Base-by-base conservation (phyloP, 2,113 vertebrate genomes). In the Cinclus cinclus region DNA sequence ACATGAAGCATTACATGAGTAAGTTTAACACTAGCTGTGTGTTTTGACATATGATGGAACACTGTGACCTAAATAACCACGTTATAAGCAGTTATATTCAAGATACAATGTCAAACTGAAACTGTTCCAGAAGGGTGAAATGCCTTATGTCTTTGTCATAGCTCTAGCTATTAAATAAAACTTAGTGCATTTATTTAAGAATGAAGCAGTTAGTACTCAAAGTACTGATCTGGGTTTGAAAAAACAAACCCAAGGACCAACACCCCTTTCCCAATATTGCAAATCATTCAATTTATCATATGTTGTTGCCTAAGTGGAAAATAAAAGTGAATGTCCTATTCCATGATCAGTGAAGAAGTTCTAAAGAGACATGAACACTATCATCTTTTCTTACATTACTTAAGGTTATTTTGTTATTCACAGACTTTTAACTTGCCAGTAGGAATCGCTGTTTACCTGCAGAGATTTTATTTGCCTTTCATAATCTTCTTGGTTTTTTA, bases 31-130 rank as follows among this genome's bases (percentile, higher is more conserved):
- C 13, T 67, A 33, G 63, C 46, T 96, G 85, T 73, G 41, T 7
- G 12, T 87, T 92, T 92, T 93, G 56, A 86, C 77, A 25, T 84
- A 19, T 41, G 89, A 75, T 79, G 60, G 71, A 92, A 74, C 64
- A 67, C 42, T 67, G 44, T 24, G 77, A 90, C 95, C 91, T 91
- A 92, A 84, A 94, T 94, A 87, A 84, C 6, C 44, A 13, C 28
- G 15, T 52, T 91, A 12, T 33, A 16, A 70, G 47, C 52, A 22
- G 46, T 89, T 94, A 44, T 44, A 67, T 11, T 90, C 47, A 56
- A 93, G 52, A 50, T 67, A 37, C 28, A 47, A 4, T 44, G 58
- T 89, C 68, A 70, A 75, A 78, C 50, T 83, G 46, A 30, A 74
- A 49, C 35, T 67, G 31, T 41, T 53, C 46, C 33, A 24, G 39